A percentile compares a stretch with the other conserved stretches of the same genome.
phyloP scores from a whole-genome alignment of 23 tunicate species.

The Botrylloides violaceus region DNA sequence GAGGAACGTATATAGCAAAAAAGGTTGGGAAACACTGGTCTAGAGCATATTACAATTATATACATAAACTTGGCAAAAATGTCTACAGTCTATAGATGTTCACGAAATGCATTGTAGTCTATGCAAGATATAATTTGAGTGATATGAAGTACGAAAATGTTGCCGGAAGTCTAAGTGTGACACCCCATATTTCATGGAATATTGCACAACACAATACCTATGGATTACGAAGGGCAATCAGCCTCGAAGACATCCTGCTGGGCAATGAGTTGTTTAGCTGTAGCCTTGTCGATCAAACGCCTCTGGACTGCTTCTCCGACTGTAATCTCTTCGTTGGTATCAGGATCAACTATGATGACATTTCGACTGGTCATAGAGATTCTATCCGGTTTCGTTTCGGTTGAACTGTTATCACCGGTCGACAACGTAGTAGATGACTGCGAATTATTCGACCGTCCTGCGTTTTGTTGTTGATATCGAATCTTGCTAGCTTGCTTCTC shows the following conservation, averaged over 20 bases:
- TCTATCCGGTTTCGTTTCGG: not conserved
- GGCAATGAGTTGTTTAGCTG: slow-evolving; percentile 70
- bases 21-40: no score
- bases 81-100: no score
- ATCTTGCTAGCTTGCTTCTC: slow-evolving; percentile 58
- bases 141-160: no score
- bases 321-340: slow-evolving; percentile 80
- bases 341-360: slow-evolving; percentile 95
- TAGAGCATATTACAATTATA: no score
- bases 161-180: no score
- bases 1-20: no score
- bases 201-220: not conserved
- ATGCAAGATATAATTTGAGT: no score
- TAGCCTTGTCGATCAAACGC: slow-evolving; percentile 68
- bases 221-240: slow-evolving; percentile 13
- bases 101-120: no score
- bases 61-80: no score
- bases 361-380: slow-evolving; percentile 41
- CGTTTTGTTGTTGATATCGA: not conserved
- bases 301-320: slow-evolving; percentile 71
- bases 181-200: not conserved
- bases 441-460: slow-evolving; percentile 9
- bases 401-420: not conserved
- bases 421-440: slow-evolving; percentile 4
- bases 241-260: slow-evolving; percentile 83